Base-by-base conservation (phyloP, 2,888 invertebrate genomes). In the Drosophila multiciliata region DNA sequence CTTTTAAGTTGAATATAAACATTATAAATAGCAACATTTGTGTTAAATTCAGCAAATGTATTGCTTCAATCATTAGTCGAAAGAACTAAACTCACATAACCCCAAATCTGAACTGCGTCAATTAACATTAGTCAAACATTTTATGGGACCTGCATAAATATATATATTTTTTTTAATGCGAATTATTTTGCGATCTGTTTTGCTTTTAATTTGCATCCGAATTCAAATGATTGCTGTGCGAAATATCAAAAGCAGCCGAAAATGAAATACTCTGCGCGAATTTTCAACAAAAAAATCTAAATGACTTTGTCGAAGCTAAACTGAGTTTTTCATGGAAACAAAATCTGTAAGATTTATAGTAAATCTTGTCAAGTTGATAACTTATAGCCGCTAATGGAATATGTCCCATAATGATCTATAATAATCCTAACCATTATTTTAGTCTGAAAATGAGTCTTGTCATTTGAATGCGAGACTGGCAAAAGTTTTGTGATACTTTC, bases 151-250 rank as follows among this genome's bases (percentile, higher is more conserved):
- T 38, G 50, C 52, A 74, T 42, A 57, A 17, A 40, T n/a, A 40
- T 1, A 17, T 2, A 17, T 2, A n/a, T 29, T 29, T 55, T 29
- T 29, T 11, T 15, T 1, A 1, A 23, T 50, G n/a, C 53, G 20
- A 17, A 49, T 50, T 48, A 45, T 75, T 75, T 72, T 48, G 67
- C 71, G 59, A 68, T 74, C 80, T 80, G 77, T 83, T 83, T 74
- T 66, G 84, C 75, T 67, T 78, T 29, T 55, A 71, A 71, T 62
- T 71, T 62, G 78, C 64, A 75, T 75, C 66, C 68, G 67, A 72
- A 80, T 80, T 64, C 70, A 70, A 11, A 40, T 20, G 20, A 6
- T 29, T 49, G 48, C 40, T 36, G 38, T 26, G 23, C 9, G 2
- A 23, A 32, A 36, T 45, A 17, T 5, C 20, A 9, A 53, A 11